Conservation (phyloP, 2,113 vertebrate species). For the Vicugna pacos region DNA sequence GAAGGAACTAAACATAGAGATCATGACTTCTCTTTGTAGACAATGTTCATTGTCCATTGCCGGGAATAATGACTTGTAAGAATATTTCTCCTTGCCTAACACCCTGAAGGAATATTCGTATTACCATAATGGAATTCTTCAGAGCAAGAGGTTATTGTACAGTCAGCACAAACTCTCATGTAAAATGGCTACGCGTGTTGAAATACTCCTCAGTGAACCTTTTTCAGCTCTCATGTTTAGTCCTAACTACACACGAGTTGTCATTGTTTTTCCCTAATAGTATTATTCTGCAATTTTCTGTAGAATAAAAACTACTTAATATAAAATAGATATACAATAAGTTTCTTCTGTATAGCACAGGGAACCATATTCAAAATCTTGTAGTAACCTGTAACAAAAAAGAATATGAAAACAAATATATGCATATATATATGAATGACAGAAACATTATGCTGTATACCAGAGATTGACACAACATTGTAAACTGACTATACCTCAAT, state of each 20-base stretch:
- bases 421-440: no score
- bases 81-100: not conserved
- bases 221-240: not conserved
- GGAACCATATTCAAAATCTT: no score
- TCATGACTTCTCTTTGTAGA: not conserved
- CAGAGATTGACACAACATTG: no score
- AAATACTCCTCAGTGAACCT: not conserved
- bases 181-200: not conserved
- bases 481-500: no score
- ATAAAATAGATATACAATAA: no score
- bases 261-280: not conserved
- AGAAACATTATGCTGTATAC: no score
- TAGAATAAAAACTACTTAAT: not conserved
- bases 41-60: not conserved
- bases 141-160: not conserved
- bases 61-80: not conserved
- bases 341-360: no score
- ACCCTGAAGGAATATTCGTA: not conserved
- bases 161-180: not conserved
- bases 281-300: not conserved
- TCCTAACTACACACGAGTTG: not conserved
- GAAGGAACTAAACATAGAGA: not conserved
- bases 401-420: no score
- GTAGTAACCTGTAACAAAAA: no score
- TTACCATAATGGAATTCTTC: not conserved